These are phyloP conservation scores for Drosophila ezoana DNA, from an alignment of 2,888 invertebrate genomes.

Conservation along the genomic window DNA sequence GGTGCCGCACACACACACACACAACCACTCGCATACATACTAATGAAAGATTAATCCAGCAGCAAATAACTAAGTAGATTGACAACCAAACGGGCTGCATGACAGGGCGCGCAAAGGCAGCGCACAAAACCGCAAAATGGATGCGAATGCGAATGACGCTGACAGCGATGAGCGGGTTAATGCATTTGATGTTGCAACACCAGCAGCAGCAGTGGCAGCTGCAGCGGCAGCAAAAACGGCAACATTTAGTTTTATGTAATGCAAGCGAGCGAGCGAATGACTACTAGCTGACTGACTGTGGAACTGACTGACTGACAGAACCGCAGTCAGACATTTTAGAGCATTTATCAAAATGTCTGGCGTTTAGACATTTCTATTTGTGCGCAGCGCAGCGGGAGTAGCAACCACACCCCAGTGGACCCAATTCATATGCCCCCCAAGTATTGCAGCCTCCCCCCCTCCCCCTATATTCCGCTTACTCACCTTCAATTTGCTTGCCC, in stretches of 20 bases:
- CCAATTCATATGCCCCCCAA: conserved; percentile 4
- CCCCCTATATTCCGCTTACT: conserved; percentile 39
- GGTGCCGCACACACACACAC: background rate
- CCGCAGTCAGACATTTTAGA: conserved; percentile 68
- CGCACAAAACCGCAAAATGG: conserved; percentile 47
- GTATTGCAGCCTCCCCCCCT: background rate
- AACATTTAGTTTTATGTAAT: conserved; percentile 43
- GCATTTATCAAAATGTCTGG: conserved; percentile 80
- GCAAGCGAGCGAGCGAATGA: conserved; percentile 5
- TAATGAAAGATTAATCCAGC: conserved; percentile 52
- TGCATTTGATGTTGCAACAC: conserved; percentile 70
- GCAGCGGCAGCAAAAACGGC: conserved; percentile 24
- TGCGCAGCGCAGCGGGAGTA: conserved; percentile 7
- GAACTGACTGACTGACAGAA: conserved; percentile 16
- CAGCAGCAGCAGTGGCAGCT: conserved; percentile 11
- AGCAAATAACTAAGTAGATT: conserved; percentile 56
- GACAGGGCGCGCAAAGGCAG: conserved; percentile 35
- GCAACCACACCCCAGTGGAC: conserved; percentile 2
- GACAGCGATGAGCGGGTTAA: conserved; percentile 77
- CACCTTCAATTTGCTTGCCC: conserved; percentile 96
- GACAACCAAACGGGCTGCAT: conserved; percentile 43
- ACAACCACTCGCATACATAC: background rate
- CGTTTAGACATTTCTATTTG: conserved; percentile 74
- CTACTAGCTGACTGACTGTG: conserved; percentile 8
- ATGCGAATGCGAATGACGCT: conserved; percentile 68